phyloP scores from a whole-genome alignment of 2,888 invertebrate species.

The Conops quadrifasciatus region DNA sequence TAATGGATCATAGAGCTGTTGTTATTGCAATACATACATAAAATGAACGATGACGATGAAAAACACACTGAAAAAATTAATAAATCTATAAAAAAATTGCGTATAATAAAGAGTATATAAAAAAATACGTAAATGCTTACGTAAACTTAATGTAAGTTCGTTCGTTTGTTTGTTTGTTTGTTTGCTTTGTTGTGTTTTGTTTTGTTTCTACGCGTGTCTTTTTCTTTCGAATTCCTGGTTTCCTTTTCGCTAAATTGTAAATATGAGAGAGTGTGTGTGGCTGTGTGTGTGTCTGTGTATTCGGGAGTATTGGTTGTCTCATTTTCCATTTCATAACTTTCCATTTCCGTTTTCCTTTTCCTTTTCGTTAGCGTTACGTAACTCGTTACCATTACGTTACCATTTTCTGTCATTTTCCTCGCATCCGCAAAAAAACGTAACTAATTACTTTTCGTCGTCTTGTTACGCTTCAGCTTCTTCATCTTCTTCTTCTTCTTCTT shows the following conservation, averaged over 20 bases:
- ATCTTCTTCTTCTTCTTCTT: not conserved
- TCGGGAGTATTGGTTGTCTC: conserved; percentile 11
- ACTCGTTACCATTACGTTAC: not conserved
- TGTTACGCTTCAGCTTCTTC: too few species aligned
- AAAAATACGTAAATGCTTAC: conserved; percentile 23
- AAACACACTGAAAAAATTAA: conserved; percentile 18
- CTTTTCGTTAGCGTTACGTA: not conserved
- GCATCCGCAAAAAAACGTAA: conserved; percentile 5
- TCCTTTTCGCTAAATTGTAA: conserved; percentile 35
- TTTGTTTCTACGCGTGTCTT: conserved; percentile 19
- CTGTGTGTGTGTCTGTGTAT: conserved; percentile 18
- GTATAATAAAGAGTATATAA: conserved; percentile 22
- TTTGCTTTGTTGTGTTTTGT: too few species aligned
- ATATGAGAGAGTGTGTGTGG: conserved; percentile 11
- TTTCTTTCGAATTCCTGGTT: conserved; percentile 26
- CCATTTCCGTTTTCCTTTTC: not conserved
- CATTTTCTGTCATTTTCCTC: conserved; percentile 9
- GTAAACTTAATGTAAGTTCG: conserved; percentile 36
- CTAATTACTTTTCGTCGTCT: not conserved
- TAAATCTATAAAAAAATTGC: conserved; percentile 18
- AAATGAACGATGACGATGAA: conserved; percentile 39
- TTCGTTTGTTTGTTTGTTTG: conserved; percentile 36
- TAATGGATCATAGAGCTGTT: conserved; percentile 23
- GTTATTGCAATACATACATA: conserved; percentile 38
- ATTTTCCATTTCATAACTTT: conserved; percentile 3